Percentiles rank a stretch among this genome's conserved stretches.
phyloP scores from a whole-genome alignment of 2,888 invertebrate species.

The Lithophane semibrunnea region DNA sequence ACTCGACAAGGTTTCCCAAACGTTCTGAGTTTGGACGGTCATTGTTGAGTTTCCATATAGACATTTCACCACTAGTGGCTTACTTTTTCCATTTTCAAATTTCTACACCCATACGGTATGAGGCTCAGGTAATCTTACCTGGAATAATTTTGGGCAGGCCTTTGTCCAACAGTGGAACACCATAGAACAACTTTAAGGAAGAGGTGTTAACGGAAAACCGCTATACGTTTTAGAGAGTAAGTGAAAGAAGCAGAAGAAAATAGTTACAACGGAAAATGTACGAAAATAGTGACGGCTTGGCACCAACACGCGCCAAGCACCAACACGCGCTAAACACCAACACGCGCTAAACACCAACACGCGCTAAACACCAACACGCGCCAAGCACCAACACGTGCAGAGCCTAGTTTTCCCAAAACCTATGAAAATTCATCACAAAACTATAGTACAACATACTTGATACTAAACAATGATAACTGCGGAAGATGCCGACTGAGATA shows the following conservation, averaged over 20 bases:
- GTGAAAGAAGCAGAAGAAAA: neutral
- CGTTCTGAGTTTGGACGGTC: neutral
- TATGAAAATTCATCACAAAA: neutral
- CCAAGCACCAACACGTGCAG: too few relatives aligned
- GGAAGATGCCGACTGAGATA: constrained; percentile 29
- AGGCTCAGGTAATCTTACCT: too few relatives aligned
- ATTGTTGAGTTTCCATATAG: neutral
- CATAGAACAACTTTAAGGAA: too few relatives aligned
- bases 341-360: too few relatives aligned
- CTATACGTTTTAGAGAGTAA: neutral
- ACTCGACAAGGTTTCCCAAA: neutral
- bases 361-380: too few relatives aligned
- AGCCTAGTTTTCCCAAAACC: neutral
- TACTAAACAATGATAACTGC: constrained; percentile 1
- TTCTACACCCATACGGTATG: too few relatives aligned
- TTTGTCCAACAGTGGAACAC: neutral
- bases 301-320: neutral
- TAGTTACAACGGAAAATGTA: neutral
- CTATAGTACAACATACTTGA: constrained; percentile 12
- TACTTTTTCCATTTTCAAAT: neutral
- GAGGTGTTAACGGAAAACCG: neutral
- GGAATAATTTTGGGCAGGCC: neutral
- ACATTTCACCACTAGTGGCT: neutral
- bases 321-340: too few relatives aligned
- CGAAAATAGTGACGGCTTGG: neutral